Evolutionary conservation across 2,797 vertebrate species (phyloP), one percentile per base, ranked within the genome.

Genomic region (Paratrypauchen microcephalus): DNA sequence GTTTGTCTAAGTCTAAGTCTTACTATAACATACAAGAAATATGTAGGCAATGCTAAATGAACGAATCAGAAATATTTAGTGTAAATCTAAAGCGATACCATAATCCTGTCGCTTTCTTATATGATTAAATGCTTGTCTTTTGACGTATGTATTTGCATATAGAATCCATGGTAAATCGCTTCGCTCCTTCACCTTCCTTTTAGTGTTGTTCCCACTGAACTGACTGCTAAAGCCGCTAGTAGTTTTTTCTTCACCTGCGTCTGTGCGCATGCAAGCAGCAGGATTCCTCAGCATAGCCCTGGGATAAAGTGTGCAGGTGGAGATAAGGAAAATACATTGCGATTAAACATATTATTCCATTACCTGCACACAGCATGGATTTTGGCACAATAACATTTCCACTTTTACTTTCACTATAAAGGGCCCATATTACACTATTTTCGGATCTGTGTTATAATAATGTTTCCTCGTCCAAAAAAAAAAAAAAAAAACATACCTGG

Each of bases 261-360:
- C 57, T 66, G 65, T 74, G 71, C 23, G 18, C 21, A 5, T 5
- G 82, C 69, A 78, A 89, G 13, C 81, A 89, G 80, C 80, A 77
- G 78, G 80, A 74, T 61, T 70, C 69, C 72, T 73, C 72, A 75
- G 68, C 69, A 60, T 80, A 78, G 81, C 86, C 85, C 60, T 58
- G 71, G 83, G 83, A 85, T 72, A 77, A 78, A 71, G 80, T 83
- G 75, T 89, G 83, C 78, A 74, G 77, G 75, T 68, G 58, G 45
- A 87, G 82, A 89, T 87, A 87, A 86, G 86, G 52, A 73, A 70
- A 78, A 81, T 77, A 80, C 68, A 73, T 69, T 61, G 75, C 76
- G 78, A 83, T 79, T 77, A 73, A 61, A 75, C 64, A 71, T 64
- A 74, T 68, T 76, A 80, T 80, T 83, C 13, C 73, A 56, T 75